phyloP scores from a whole-genome alignment of 2,797 vertebrate species.

The Molothrus aeneus region DNA sequence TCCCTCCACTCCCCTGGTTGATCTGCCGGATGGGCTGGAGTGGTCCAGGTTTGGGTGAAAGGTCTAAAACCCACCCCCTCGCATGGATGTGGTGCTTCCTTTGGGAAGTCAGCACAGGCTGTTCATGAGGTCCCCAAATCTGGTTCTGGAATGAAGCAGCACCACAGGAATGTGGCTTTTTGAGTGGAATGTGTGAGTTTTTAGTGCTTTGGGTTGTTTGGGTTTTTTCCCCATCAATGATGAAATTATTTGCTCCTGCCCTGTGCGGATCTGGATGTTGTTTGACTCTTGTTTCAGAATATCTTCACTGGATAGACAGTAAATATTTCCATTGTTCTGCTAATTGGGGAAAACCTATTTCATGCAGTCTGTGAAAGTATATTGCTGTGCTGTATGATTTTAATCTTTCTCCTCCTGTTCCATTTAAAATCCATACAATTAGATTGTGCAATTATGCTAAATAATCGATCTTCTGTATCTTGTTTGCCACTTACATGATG shows the following conservation, averaged over 20 bases:
- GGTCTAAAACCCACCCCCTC: accelerated
- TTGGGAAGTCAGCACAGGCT: neutral
- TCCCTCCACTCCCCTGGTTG: neutral
- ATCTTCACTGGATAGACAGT: constrained; percentile 48
- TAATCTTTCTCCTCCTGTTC: constrained; percentile 62
- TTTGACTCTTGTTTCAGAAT: constrained; percentile 28
- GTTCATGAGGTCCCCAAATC: neutral
- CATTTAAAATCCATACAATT: constrained; percentile 65
- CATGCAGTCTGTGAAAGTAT: constrained; percentile 60
- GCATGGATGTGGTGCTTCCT: neutral
- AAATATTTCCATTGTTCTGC: constrained; percentile 57
- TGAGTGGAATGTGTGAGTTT: neutral
- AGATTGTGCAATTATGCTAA: constrained; percentile 66
- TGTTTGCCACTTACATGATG: constrained; percentile 56
- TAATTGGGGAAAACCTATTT: constrained; percentile 65
- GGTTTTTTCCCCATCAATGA: neutral
- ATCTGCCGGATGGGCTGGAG: neutral
- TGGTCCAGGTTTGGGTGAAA: neutral
- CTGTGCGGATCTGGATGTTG: constrained; percentile 26
- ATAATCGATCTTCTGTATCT: constrained; percentile 66
- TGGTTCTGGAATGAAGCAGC: neutral
- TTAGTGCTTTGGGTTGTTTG: neutral
- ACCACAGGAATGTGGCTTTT: neutral
- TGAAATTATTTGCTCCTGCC: neutral
- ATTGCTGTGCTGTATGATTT: constrained; percentile 58